These are phyloP conservation scores for Aphelocoma californica DNA, from an alignment of 2,797 vertebrate genomes.

Conservation along the genomic window DNA sequence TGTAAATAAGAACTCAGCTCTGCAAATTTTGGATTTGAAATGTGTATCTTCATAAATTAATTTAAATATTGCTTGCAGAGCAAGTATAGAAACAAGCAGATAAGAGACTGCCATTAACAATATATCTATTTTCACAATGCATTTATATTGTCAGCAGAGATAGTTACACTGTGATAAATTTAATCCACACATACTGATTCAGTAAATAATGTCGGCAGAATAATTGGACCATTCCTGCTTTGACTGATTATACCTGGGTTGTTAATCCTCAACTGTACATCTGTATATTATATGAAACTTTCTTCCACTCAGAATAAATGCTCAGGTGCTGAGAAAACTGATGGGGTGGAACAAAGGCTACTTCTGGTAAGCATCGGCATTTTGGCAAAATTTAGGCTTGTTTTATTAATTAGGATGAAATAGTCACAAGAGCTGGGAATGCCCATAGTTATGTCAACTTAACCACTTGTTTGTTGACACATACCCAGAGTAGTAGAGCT, in stretches of 20 bases:
- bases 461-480: background rate
- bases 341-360: slow-evolving; percentile 18
- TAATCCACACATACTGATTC: background rate
- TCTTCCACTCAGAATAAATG: background rate
- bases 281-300: background rate
- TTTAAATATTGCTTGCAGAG: background rate
- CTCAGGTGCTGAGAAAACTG: slow-evolving; percentile 26
- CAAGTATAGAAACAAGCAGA: background rate
- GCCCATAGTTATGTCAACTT: background rate
- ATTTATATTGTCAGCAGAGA: background rate
- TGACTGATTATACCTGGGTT: background rate
- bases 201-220: background rate
- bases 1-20: background rate
- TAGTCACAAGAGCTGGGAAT: background rate
- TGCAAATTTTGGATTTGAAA: background rate
- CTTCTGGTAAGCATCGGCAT: background rate
- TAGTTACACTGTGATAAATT: background rate
- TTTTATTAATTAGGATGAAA: slow-evolving; percentile 51
- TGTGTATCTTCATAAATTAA: background rate
- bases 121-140: background rate
- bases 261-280: background rate
- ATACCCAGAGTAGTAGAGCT: background rate
- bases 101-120: background rate
- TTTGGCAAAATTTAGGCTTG: slow-evolving; percentile 6
- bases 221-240: background rate